Base-by-base conservation (phyloP, 2,888 invertebrate species). In the Thecocarcelia acutangulata region DNA sequence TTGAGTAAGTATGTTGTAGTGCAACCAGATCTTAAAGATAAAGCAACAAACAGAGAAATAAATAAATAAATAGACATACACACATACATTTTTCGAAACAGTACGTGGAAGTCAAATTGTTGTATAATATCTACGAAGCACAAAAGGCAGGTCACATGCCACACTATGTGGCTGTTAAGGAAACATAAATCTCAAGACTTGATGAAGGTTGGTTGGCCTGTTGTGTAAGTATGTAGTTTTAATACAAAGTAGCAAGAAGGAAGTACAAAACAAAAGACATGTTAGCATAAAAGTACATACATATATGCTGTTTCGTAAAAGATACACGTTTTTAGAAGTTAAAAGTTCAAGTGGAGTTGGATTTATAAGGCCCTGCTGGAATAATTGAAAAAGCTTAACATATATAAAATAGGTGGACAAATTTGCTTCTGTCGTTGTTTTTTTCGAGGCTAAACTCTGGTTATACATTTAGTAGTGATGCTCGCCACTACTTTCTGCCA, bases 141-240 rank as follows among this genome's bases (percentile, higher is more conserved):
- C n/a, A 46, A 64, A 56, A 64, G 74, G 58, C 64, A 64, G 74
- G 74, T 74, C 69, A 75, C 56, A 74, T 75, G 80, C 73, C 66
- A 52, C 72, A 73, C 66, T 66, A 66, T 52, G 59, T 73, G 66
- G 59, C 52, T 72, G 64, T 66, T 72, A 58, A 58, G 44, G 58
- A 72, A 77, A 72, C 78, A 78, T 66, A 78, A 66, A 78, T 78
- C 56, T 48, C 66, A 78, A 72, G 64, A 59, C 61, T 69, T 56
- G 76, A 54, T 28, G 69, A 56, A 56, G 69, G 54, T 59, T 64
- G 61, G 9, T 48, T 46, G 24, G 6, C 3, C 44, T 15, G 64
- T 54, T 64, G 46, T 24, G 1, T n/a, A n/a, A n/a, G n/a, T n/a
- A n/a, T n/a, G n/a, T 11, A 21, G 5, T 15, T 56, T 8, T 1